Evolutionary conservation across 2,113 vertebrate genomes (phyloP), one percentile per base, ranked within the genome.

Genomic region (Dasypus novemcinctus): DNA sequence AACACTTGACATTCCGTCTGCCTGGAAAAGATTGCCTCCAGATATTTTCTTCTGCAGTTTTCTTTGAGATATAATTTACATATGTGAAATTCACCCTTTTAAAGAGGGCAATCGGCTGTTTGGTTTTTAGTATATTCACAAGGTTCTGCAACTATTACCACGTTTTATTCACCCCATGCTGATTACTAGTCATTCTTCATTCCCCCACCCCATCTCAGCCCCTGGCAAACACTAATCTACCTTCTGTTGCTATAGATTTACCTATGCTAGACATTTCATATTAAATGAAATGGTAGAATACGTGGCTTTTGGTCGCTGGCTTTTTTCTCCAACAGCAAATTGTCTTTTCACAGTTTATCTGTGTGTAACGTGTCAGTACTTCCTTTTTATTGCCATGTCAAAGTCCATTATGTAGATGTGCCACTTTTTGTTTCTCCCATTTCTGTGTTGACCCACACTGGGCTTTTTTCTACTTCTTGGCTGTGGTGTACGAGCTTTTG

Each of bases 221-320:
- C 38, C 80, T 38, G 71, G 25, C 59, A 29, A 1, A 59, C 17
- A 75, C 92, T 54, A 3, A n/a, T 14, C 87, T 61, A 33, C 66
- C 61, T 15, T 31, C 25, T 9, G 54, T 38, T 38, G 54, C 81
- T 61, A 3, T 33, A 61, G 38, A 15, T 33, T 25, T 9, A 20
- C 38, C 33, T 38, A 1, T 66, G 10, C 71, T 14, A 52, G 61
- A 27, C 10, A 27, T 10, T 46, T 84, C 49, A 0, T 83, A 31
- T 43, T 43, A 66, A 6, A 41, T 0, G 18, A 52, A 59, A 23
- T 52, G 31, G 1, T 52, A 27, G 29, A 18, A 0, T 29, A 2
- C 2, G 21, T 7, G 17, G 72, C 49, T 63, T 33, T 41, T 7
- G 5, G 11, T n/a, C 29, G 57, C 59, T 43, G 1, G 31, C 59